These are phyloP conservation scores for Acrocyrtus sp. DNA, from an alignment of 2,888 invertebrate species.

Conservation along the genomic window DNA sequence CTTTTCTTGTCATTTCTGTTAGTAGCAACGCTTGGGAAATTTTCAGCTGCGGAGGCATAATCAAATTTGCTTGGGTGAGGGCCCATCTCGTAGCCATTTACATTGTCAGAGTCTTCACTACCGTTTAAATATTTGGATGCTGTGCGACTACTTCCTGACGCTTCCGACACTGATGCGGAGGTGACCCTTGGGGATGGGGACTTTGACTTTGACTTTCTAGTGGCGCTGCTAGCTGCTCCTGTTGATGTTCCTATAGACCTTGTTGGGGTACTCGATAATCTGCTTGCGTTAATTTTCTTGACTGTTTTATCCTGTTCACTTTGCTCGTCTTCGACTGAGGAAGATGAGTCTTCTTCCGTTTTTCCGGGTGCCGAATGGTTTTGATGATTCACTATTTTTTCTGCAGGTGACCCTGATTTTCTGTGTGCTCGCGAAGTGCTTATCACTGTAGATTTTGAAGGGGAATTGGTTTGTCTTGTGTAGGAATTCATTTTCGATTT, in stretches of 20 bases:
- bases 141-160: not conserved
- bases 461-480: conserved; percentile 28
- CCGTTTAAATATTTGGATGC: conserved; percentile 26
- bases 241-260: conserved; percentile 4
- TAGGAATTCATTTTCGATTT: conserved; percentile 24
- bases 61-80: conserved; percentile 59
- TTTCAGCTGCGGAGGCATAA: conserved; percentile 27
- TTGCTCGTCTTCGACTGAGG: conserved; percentile 32
- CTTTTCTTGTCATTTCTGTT: conserved; percentile 50
- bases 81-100: conserved; percentile 54
- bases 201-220: conserved; percentile 37
- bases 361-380: not conserved
- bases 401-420: conserved; percentile 36
- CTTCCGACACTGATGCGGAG: not conserved
- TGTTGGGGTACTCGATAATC: not conserved
- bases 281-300: not conserved
- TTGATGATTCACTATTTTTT: conserved; percentile 26
- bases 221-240: not conserved
- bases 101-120: conserved; percentile 45
- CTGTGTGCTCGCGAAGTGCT: conserved; percentile 24
- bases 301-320: conserved; percentile 37
- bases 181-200: conserved; percentile 19
- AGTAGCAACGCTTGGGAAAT: conserved; percentile 18
- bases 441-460: conserved; percentile 37
- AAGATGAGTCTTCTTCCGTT: conserved; percentile 38